phyloP scores from a whole-genome alignment of 1,140 invertebrate genomes.

The Archegozetes longisetosus region DNA sequence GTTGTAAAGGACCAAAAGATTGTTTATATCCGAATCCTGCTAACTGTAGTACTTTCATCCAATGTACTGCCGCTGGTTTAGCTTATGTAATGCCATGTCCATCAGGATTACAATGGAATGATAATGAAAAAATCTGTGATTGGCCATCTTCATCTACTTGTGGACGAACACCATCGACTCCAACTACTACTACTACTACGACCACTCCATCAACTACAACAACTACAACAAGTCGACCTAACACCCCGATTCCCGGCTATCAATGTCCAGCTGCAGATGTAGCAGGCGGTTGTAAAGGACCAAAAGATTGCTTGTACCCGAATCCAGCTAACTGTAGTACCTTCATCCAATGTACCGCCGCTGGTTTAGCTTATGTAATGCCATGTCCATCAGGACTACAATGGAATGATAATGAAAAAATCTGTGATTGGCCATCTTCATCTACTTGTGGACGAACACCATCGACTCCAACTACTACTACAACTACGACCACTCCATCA shows the following conservation, averaged over 20 bases:
- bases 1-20: background rate
- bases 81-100: slow-evolving; percentile 19
- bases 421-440: background rate
- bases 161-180: no score
- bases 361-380: background rate
- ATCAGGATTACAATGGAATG: slow-evolving; percentile 23
- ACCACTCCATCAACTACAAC: no score
- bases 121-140: slow-evolving; percentile 21
- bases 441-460: background rate
- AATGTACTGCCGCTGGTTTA: background rate
- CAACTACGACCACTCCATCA: background rate
- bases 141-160: no score
- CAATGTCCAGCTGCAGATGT: background rate
- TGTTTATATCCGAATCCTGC: background rate
- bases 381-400: background rate
- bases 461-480: background rate
- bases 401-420: background rate
- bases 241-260: background rate
- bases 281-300: background rate
- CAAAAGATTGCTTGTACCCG: background rate
- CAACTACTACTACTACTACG: no score
- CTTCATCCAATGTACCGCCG: background rate
- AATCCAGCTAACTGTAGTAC: background rate
- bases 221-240: no score
- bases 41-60: background rate